Evolutionary conservation across 2,797 vertebrate species (phyloP).

Genomic region (Eremophila alpestris): DNA sequence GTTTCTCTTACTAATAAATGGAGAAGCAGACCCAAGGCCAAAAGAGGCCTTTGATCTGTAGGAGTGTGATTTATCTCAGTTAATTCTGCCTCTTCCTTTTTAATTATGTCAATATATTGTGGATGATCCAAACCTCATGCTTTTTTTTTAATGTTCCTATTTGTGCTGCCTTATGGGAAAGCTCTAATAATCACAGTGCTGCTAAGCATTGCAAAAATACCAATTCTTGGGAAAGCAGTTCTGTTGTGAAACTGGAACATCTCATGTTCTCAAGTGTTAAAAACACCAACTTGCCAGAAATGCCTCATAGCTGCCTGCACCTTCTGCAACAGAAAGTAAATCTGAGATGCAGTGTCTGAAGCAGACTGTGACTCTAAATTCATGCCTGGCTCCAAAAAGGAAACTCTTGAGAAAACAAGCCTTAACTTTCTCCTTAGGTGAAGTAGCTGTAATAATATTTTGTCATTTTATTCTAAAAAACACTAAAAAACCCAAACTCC

Average conservation of each 20-base stretch:
- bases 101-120: neutral
- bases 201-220: neutral
- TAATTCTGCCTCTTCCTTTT: neutral
- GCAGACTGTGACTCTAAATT: neutral
- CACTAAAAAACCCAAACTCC: neutral
- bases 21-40: neutral
- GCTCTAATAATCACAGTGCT: neutral
- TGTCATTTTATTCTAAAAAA: neutral
- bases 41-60: neutral
- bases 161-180: neutral
- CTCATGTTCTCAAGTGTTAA: neutral
- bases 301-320: neutral
- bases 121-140: neutral
- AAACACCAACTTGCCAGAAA: neutral
- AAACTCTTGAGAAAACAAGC: neutral
- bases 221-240: neutral
- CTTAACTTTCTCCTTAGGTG: constrained; percentile 8
- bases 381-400: neutral
- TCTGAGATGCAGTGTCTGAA: neutral
- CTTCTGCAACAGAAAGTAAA: neutral
- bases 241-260: neutral
- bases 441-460: neutral
- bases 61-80: neutral
- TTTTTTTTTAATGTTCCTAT: neutral
- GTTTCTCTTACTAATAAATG: neutral